Evolutionary conservation across 2,797 vertebrate genomes (phyloP).

Genomic region (Parambassis ranga): DNA sequence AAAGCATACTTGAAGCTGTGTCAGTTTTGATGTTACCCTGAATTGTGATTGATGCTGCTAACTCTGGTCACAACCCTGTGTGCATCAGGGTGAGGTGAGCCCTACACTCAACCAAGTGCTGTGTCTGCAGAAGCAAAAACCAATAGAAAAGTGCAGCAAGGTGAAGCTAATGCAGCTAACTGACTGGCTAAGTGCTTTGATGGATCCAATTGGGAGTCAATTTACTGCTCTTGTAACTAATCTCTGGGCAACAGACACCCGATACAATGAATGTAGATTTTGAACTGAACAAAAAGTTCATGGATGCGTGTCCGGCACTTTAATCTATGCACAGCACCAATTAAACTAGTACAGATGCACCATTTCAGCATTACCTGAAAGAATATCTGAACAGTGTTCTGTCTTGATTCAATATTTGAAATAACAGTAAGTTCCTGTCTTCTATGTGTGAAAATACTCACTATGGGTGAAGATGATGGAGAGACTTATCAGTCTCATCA

Average conservation of each 20-base stretch:
- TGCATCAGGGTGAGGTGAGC: background rate
- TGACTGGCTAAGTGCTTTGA: slow-evolving; percentile 32
- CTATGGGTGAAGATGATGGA: too few relatives aligned
- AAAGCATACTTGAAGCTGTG: background rate
- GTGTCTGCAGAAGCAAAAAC: slow-evolving; percentile 19
- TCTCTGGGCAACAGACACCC: background rate
- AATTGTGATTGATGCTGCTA: slow-evolving; percentile 22
- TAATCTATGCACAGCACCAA: background rate
- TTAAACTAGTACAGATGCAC: slow-evolving; percentile 12
- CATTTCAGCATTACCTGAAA: too few relatives aligned
- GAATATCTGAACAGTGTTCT: too few relatives aligned
- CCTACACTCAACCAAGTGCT: background rate
- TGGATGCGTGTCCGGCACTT: background rate
- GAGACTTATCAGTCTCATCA: too few relatives aligned
- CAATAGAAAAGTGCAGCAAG: slow-evolving; percentile 25
- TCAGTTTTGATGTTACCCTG: background rate
- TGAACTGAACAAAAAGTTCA: slow-evolving; percentile 1
- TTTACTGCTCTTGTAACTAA: slow-evolving; percentile 25
- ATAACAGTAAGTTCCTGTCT: too few relatives aligned
- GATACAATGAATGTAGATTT: background rate
- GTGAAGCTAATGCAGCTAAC: slow-evolving; percentile 34
- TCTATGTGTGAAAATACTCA: too few relatives aligned
- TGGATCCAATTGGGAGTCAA: slow-evolving; percentile 25
- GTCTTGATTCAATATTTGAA: too few relatives aligned
- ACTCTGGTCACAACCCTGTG: background rate